Conservation (phyloP, 2,113 vertebrate species). For the Ciconia boyciana region DNA sequence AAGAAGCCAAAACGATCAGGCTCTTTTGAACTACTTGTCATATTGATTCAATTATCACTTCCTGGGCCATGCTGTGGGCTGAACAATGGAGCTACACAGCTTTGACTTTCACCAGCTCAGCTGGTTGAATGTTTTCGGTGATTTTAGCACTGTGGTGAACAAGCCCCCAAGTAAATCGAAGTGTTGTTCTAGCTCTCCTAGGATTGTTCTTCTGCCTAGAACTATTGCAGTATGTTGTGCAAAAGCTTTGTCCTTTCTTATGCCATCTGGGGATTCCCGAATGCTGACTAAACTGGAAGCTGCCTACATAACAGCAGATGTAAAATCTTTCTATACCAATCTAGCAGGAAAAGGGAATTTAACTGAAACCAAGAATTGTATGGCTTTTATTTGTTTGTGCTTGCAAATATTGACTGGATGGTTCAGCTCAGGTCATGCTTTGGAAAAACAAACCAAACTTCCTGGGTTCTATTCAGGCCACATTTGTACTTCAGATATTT, state of each 20-base stretch:
- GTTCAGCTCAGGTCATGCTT: neutral
- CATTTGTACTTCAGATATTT: neutral
- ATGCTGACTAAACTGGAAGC: neutral
- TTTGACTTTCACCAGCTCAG: neutral
- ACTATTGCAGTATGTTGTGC: neutral
- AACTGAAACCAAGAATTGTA: neutral
- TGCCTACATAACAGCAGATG: neutral
- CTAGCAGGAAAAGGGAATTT: neutral
- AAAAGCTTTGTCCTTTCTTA: neutral
- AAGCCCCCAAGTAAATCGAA: neutral
- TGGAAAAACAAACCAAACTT: neutral
- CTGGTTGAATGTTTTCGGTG: neutral
- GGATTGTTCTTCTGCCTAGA: neutral
- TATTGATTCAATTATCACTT: neutral
- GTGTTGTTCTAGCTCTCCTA: neutral
- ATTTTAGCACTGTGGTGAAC: neutral
- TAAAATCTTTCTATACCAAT: neutral
- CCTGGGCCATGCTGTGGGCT: neutral
- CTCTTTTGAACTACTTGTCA: neutral
- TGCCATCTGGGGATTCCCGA: constrained; percentile 11
- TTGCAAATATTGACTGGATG: neutral
- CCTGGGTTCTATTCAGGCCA: neutral
- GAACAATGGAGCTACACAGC: neutral
- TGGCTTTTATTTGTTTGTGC: neutral
- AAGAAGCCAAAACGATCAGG: neutral